Evolutionary conservation across 2,797 vertebrate genomes (phyloP).

Genomic region (Scolopax rusticola): DNA sequence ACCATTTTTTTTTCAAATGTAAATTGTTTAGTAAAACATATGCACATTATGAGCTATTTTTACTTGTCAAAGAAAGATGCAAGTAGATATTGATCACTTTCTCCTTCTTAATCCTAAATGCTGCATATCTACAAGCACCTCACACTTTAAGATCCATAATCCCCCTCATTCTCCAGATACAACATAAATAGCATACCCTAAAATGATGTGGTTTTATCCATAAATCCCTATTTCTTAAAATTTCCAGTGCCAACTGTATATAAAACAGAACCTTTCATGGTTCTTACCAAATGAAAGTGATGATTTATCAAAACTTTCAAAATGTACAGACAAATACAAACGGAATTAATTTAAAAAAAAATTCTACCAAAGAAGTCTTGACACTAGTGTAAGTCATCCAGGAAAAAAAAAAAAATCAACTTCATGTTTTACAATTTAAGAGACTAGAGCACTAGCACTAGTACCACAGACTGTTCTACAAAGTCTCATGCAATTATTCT

Average conservation of each 20-base stretch:
- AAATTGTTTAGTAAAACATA: not conserved
- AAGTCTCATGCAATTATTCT: not conserved
- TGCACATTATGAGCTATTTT: not conserved
- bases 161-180: not conserved
- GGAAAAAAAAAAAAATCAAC: not conserved
- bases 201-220: not conserved
- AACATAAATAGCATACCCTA: not conserved
- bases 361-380: not conserved
- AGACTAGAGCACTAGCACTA: not conserved
- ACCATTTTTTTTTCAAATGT: not conserved
- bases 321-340: not conserved
- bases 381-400: not conserved
- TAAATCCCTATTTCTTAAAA: not conserved
- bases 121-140: not conserved
- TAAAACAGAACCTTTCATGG: not conserved
- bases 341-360: not conserved
- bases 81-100: not conserved
- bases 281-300: not conserved
- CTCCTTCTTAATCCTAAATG: not conserved
- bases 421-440: not conserved
- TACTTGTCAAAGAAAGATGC: not conserved
- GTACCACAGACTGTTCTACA: not conserved
- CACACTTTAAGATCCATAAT: not conserved
- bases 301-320: not conserved
- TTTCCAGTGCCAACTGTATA: not conserved